phyloP scores from a whole-genome alignment of 37 sponge, comb jelly and placozoan genomes.

The Halichondria panicea region DNA sequence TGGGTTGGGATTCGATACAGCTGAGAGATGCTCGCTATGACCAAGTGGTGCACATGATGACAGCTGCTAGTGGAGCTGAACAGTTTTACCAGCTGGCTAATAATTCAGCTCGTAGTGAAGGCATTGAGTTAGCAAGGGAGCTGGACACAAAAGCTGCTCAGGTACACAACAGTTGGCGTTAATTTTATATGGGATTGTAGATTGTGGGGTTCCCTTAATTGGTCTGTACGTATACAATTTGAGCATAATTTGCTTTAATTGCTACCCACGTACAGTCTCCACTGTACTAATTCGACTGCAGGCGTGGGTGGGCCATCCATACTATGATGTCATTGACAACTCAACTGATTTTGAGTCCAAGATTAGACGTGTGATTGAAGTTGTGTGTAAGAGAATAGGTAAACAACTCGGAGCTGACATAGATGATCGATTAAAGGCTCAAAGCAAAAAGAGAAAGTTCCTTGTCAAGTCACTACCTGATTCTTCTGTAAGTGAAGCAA shows the following conservation, averaged over 20 bases:
- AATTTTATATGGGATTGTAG: background rate
- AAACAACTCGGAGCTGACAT: slow-evolving; percentile 50
- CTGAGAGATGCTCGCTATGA: slow-evolving; percentile 77
- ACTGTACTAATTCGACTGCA: slow-evolving; percentile 5
- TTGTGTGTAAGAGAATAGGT: slow-evolving; percentile 45
- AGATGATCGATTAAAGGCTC: slow-evolving; percentile 51
- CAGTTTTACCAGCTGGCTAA: slow-evolving; percentile 60
- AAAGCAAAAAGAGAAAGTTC: slow-evolving; percentile 82
- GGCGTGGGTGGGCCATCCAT: slow-evolving; percentile 92
- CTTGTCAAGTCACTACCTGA: slow-evolving; percentile 27
- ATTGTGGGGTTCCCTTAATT: slow-evolving; percentile 1
- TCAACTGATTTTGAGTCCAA: slow-evolving; percentile 80
- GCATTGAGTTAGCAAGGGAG: slow-evolving; percentile 43
- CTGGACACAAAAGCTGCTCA: slow-evolving; percentile 48
- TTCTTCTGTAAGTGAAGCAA: slow-evolving; percentile 24
- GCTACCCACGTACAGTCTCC: background rate
- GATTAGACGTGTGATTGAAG: slow-evolving; percentile 67
- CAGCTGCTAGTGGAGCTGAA: slow-evolving; percentile 81
- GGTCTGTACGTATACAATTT: slow-evolving; percentile 10
- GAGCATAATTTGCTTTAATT: background rate
- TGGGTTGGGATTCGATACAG: slow-evolving; percentile 16
- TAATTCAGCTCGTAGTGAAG: slow-evolving; percentile 42
- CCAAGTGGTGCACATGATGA: slow-evolving; percentile 76
- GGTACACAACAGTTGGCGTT: too few species aligned
- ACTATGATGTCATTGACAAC: slow-evolving; percentile 80